Percentiles rank a stretch among this genome's conserved stretches.
Conservation (phyloP, 2,113 vertebrate species). For the Marcusenius ussheri region DNA sequence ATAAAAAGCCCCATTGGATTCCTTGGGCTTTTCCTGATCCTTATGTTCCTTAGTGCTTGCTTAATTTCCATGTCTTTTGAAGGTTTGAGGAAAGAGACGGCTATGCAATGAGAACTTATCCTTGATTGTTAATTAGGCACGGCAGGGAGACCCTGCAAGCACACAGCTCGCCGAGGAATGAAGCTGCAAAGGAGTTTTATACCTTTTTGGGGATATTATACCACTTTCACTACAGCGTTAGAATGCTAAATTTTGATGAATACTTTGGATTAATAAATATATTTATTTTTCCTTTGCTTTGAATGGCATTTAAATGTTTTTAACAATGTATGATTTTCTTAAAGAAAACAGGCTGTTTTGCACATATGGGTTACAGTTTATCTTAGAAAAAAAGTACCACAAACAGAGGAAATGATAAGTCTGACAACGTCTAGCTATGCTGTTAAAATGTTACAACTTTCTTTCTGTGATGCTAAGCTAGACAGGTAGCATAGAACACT, state of each 20-base stretch:
- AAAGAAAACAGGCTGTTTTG: background rate
- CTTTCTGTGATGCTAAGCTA: background rate
- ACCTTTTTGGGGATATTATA: background rate
- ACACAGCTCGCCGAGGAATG: background rate
- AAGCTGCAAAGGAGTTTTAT: background rate
- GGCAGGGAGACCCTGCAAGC: background rate
- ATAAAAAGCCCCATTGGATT: conserved; percentile 19
- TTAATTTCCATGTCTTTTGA: conserved; percentile 21
- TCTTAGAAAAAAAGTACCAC: background rate
- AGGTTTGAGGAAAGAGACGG: background rate
- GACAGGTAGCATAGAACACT: background rate
- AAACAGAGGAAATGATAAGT: background rate
- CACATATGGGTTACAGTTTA: background rate
- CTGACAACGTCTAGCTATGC: background rate
- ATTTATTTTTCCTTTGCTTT: background rate
- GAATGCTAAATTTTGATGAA: background rate
- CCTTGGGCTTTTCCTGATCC: background rate
- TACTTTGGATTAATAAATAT: background rate
- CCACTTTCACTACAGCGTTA: background rate
- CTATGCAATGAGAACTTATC: conserved; percentile 9
- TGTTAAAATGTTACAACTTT: background rate
- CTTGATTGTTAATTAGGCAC: conserved; percentile 7
- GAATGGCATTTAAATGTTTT: background rate
- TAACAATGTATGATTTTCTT: background rate
- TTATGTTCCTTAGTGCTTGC: background rate